Evolutionary conservation across 1,140 invertebrate species (phyloP), one percentile per base, ranked within the genome.

Genomic region (Bombus fervidus): DNA sequence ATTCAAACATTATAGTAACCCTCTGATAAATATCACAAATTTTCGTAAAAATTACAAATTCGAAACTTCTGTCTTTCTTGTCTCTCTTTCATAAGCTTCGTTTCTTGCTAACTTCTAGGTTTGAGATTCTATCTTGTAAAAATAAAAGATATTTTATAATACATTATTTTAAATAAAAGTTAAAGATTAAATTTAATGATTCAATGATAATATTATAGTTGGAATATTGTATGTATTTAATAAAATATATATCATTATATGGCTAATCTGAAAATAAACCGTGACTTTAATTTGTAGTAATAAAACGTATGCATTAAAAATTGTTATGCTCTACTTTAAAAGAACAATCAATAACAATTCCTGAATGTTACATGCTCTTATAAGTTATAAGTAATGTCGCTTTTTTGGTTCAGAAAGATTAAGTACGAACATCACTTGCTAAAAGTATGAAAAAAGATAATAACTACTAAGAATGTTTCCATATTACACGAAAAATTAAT

Each of bases 311-410:
- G 28, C 10, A 39, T 39, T 13, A 39, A 28, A 28, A 71, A n/a
- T 71, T 39, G 68, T 71, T 22, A 8, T 53, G 18, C 18, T 41
- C 4, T 71, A 72, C n/a, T 3, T 12, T 25, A 31, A 47, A 18
- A 31, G n/a, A 74, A 53, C 31, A 34, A 25, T 31, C 1, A 68
- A 22, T 37, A 37, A 37, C 22, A 37, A 68, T 68, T 37, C 1
- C 18, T 68, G 9, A 68, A 68, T 68, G 3, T 37, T 25, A 37
- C 3, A 68, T 37, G 3, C 1, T 68, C 13, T 73, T 31, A 75
- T 13, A 53, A 75, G 22, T 73, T 31, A 75, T 13, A 53, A 74
- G 43, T 74, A 53, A 75, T 75, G 73, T 75, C 73, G 73, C 34
- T 75, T 53, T 75, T 53, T 13, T 47, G 15, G 6, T 43, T 31